These are phyloP conservation scores for Caenorhabditis drosophilae DNA, from an alignment of 2,888 invertebrate species.

Conservation along the genomic window DNA sequence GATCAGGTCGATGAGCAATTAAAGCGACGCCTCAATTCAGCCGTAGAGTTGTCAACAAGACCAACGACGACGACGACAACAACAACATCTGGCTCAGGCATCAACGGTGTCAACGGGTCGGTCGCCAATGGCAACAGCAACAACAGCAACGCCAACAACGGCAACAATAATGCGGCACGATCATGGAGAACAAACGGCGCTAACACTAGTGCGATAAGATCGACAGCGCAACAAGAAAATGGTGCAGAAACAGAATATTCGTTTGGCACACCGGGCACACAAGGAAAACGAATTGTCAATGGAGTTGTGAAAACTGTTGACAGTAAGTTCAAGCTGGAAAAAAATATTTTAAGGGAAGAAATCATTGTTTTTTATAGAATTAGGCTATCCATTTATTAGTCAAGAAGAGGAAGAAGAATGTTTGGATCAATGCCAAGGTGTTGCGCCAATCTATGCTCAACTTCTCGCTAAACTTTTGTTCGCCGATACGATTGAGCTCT, in stretches of 20 bases:
- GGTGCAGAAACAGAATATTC: constrained; percentile 20
- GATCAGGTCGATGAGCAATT: constrained; percentile 11
- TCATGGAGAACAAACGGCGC: too few relatives aligned
- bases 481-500: constrained; percentile 45
- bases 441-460: constrained; percentile 50
- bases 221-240: neutral
- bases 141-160: too few relatives aligned
- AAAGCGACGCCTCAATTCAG: too few relatives aligned
- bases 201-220: neutral
- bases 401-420: constrained; percentile 44
- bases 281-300: constrained; percentile 31
- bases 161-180: neutral
- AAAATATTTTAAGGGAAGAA: too few relatives aligned
- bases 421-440: constrained; percentile 28
- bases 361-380: constrained; percentile 18
- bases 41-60: constrained; percentile 2
- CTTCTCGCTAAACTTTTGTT: constrained; percentile 47
- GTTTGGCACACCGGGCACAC: constrained; percentile 6
- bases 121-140: neutral
- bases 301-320: constrained; percentile 31
- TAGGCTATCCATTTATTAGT: constrained; percentile 46
- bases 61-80: constrained; percentile 2
- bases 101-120: neutral
- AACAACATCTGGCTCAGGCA: too few relatives aligned
- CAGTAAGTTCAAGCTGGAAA: neutral